A percentile compares a stretch with the other conserved stretches of the same genome.
Evolutionary conservation across 2,888 invertebrate species (phyloP).

Genomic region (Drosophila hawaiiensis): DNA sequence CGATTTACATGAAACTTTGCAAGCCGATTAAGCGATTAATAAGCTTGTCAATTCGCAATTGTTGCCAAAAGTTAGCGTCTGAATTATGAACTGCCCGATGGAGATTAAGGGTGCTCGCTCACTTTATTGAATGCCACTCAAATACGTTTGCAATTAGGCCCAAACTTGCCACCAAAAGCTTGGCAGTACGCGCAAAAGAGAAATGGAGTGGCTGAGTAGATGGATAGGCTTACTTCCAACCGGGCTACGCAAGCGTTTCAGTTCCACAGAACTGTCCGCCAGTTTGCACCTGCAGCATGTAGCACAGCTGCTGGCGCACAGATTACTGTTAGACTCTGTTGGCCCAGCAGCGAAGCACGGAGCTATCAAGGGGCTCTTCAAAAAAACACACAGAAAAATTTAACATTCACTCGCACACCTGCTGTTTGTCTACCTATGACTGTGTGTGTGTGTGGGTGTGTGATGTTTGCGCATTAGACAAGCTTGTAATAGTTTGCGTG

Average conservation of each 20-base stretch:
- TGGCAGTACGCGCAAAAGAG: neutral
- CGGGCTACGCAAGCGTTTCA: slow-evolving; percentile 30
- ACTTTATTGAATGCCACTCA: slow-evolving; percentile 58
- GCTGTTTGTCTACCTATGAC: slow-evolving; percentile 34
- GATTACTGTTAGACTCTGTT: slow-evolving; percentile 55
- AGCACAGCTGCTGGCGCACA: slow-evolving; percentile 37
- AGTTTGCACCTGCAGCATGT: slow-evolving; percentile 66
- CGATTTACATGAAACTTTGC: slow-evolving; percentile 76
- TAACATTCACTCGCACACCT: slow-evolving; percentile 29
- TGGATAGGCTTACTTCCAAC: slow-evolving; percentile 28
- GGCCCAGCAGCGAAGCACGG: slow-evolving; percentile 24
- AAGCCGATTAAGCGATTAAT: slow-evolving; percentile 81
- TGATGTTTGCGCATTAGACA: slow-evolving; percentile 41
- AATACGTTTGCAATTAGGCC: slow-evolving; percentile 69
- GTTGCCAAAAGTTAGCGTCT: slow-evolving; percentile 70
- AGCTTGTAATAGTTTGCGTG: slow-evolving; percentile 61
- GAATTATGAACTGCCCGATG: slow-evolving; percentile 69
- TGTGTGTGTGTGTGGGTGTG: neutral
- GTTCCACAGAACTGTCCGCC: slow-evolving; percentile 23
- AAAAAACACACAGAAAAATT: slow-evolving; percentile 28
- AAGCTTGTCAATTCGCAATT: slow-evolving; percentile 79
- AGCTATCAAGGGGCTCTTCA: slow-evolving; percentile 76
- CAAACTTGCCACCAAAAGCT: slow-evolving; percentile 32
- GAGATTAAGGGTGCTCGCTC: slow-evolving; percentile 35
- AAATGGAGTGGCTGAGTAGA: neutral